phyloP scores from a whole-genome alignment of 2,113 vertebrate species.

The Vimba vimba region DNA sequence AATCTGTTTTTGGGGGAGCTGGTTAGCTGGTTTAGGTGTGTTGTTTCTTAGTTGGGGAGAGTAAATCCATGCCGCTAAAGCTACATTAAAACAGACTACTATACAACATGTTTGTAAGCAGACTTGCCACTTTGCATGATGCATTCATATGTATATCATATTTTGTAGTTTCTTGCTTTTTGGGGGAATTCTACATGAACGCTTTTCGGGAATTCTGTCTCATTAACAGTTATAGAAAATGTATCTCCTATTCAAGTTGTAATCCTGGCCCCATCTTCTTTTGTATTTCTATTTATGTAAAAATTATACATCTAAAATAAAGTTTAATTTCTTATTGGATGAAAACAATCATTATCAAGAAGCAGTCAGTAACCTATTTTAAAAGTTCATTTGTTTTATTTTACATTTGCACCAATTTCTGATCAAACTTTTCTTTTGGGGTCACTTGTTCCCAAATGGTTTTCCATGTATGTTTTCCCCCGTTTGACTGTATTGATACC shows the following conservation, averaged over 20 bases:
- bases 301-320: conserved; percentile 54
- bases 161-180: conserved; percentile 72
- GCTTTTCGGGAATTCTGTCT: conserved; percentile 32
- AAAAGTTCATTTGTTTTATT: conserved; percentile 66
- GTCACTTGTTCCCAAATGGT: conserved; percentile 77
- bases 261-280: conserved; percentile 62
- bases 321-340: conserved; percentile 66
- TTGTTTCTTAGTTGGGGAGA: conserved; percentile 58
- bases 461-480: conserved; percentile 77
- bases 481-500: conserved; percentile 84
- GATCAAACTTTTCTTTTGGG: conserved; percentile 71
- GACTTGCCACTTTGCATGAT: conserved; percentile 81
- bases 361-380: conserved; percentile 53
- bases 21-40: conserved; percentile 25
- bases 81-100: conserved; percentile 71
- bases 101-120: conserved; percentile 73
- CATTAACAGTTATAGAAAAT: conserved; percentile 43
- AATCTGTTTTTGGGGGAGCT: conserved; percentile 55
- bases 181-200: conserved; percentile 51
- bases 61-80: conserved; percentile 58
- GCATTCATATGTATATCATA: conserved; percentile 76
- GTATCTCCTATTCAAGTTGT: conserved; percentile 64
- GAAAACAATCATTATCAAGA: conserved; percentile 49
- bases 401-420: conserved; percentile 72
- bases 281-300: conserved; percentile 62